phyloP scores from a whole-genome alignment of 2,797 vertebrate species.

The Acrocephalus scirpaceus region DNA sequence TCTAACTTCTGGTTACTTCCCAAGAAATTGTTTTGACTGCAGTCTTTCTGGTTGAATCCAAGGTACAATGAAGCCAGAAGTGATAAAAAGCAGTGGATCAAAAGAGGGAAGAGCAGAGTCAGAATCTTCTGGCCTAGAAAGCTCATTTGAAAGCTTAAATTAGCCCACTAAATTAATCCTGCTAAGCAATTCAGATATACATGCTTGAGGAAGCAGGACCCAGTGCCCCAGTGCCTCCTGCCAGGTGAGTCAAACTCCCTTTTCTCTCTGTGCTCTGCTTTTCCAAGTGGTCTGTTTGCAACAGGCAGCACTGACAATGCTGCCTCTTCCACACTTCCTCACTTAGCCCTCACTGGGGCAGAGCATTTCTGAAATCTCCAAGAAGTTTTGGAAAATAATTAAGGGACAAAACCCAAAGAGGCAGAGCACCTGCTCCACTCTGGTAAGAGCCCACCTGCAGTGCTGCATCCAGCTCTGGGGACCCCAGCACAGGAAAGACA shows the following conservation, averaged over 20 bases:
- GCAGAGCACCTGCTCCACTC: neutral
- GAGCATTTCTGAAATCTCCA: neutral
- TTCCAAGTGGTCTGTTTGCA: neutral
- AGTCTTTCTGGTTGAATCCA: neutral
- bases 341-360: neutral
- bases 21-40: constrained; percentile 24
- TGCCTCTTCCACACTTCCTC: neutral
- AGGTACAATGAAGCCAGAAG: neutral
- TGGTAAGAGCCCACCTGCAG: neutral
- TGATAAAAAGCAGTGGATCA: neutral
- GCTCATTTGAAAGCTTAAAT: neutral
- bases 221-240: neutral
- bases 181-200: neutral
- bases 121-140: neutral
- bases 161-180: neutral
- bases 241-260: neutral
- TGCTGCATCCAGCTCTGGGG: neutral
- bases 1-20: constrained; percentile 15
- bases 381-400: neutral
- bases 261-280: neutral
- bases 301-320: neutral
- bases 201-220: neutral
- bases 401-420: neutral
- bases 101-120: neutral
- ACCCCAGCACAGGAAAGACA: neutral